A percentile compares a stretch with the other conserved stretches of the same genome.
These are phyloP conservation scores for Macropodus opercularis DNA, from an alignment of 2,797 vertebrate species.

Conservation along the genomic window DNA sequence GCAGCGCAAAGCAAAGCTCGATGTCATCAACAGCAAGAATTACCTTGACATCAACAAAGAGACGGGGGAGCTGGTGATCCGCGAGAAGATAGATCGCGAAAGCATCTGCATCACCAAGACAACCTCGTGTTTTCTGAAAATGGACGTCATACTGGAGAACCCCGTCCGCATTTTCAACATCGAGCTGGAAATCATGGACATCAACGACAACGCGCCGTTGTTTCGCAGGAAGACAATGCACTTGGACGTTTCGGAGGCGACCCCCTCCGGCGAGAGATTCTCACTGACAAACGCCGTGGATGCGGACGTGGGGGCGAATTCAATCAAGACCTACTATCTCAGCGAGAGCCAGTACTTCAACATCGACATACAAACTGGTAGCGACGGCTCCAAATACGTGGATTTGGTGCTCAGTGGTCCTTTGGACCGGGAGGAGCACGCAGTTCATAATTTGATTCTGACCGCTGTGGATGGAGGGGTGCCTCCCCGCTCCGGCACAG, in stretches of 20 bases:
- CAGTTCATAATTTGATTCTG: slow-evolving; percentile 79
- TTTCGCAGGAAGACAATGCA: slow-evolving; percentile 84
- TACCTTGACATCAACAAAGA: slow-evolving; percentile 84
- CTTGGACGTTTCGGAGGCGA: slow-evolving; percentile 84
- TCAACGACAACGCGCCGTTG: slow-evolving; percentile 85
- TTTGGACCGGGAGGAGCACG: slow-evolving; percentile 83
- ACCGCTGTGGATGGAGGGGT: slow-evolving; percentile 84
- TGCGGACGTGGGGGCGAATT: slow-evolving; percentile 84
- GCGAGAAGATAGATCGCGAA: slow-evolving; percentile 83
- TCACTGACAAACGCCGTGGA: slow-evolving; percentile 87
- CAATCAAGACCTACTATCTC: slow-evolving; percentile 85
- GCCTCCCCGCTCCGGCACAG: slow-evolving; percentile 81
- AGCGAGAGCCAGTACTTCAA: slow-evolving; percentile 83
- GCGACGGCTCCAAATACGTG: slow-evolving; percentile 83
- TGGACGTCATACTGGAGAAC: slow-evolving; percentile 82
- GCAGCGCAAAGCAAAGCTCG: slow-evolving; percentile 80
- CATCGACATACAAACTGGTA: slow-evolving; percentile 82
- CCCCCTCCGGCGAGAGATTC: slow-evolving; percentile 83
- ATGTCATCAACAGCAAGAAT: slow-evolving; percentile 81
- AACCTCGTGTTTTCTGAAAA: slow-evolving; percentile 83
- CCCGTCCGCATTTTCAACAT: slow-evolving; percentile 84
- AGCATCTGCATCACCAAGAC: slow-evolving; percentile 80
- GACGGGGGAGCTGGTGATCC: slow-evolving; percentile 81
- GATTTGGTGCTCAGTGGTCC: slow-evolving; percentile 81
- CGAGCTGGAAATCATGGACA: slow-evolving; percentile 84